Percentiles rank a stretch among this genome's conserved stretches.
phyloP scores from a whole-genome alignment of 2,113 vertebrate genomes.

The Anolis carolinensis region DNA sequence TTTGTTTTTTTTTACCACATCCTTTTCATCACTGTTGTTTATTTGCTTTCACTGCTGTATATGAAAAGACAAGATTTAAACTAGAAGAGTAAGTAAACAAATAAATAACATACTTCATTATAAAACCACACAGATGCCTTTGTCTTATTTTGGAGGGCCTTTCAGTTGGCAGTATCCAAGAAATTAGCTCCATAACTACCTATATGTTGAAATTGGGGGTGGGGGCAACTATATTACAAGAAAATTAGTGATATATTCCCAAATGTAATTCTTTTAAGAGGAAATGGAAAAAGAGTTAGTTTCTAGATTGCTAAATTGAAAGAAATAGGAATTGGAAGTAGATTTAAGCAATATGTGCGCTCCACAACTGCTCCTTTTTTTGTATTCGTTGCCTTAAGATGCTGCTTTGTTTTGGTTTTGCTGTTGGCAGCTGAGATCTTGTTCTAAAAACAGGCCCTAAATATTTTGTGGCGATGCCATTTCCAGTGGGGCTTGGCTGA shows the following conservation, averaged over 20 bases:
- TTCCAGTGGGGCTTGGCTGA: constrained; percentile 64
- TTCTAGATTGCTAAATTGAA: background rate
- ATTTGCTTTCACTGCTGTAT: background rate
- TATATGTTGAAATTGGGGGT: too few relatives aligned
- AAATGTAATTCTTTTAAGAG: background rate
- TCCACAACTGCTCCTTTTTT: constrained; percentile 53
- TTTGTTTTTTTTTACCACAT: background rate
- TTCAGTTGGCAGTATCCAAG: background rate
- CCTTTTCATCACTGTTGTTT: background rate
- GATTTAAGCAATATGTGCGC: constrained; percentile 6
- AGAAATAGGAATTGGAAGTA: constrained; percentile 22
- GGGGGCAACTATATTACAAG: background rate
- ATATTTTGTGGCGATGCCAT: constrained; percentile 45
- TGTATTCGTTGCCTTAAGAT: constrained; percentile 44
- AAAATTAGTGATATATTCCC: background rate
- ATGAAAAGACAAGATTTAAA: background rate
- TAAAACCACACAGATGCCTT: background rate
- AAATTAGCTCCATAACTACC: background rate
- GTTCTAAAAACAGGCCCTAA: constrained; percentile 63
- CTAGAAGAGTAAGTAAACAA: background rate
- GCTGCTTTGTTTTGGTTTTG: constrained; percentile 7
- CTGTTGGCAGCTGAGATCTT: constrained; percentile 54
- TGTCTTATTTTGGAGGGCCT: background rate
- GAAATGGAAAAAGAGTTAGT: background rate
- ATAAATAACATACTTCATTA: background rate